Base-by-base conservation (phyloP, 2,113 vertebrate species). In the Phaetusa simplex region DNA sequence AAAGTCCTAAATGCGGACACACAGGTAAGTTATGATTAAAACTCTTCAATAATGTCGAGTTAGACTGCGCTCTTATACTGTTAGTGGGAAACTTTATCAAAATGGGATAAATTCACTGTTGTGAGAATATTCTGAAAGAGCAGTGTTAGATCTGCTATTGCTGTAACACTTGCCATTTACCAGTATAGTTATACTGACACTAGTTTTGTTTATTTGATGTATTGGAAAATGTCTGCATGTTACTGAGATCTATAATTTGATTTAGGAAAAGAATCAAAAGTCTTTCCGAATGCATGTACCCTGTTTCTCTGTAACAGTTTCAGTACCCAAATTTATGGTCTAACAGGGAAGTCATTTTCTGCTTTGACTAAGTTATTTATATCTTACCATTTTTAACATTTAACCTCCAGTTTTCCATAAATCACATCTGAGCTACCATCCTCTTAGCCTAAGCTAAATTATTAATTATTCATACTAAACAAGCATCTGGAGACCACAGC, bases 1-100 rank as follows among this genome's bases (percentile, higher is more conserved):
- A 99, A 99, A 97, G 99, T 99, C 95, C 97, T 99, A 92, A 99
- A 99, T 90, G 99, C 99, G 32, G 99, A 99, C 97, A 99, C 99
- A 15, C 99, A 99, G 99, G 99, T 99, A 71, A 97, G 97, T 32
- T 15, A 14, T 8, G 8, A 21, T 42, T 73, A 61, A 70, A 55
- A 47, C 12, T 40, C 47, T 32, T 42, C 4, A 61, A 59, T 40
- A 66, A 67, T 17, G 23, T 55, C 66, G 45, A 55, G 7, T 88
- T 66, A 70, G 64, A 47, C 7, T 29, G 13, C 2, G 5, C 24
- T 81, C 18, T 53, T 73, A 20, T 1, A 17, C 5, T 14, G 1
- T 45, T 59, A 53, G 34, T 38, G 12, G 42, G 53, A 76, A 74
- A 64, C 47, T 49, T 89, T 6, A 64, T 13, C 71, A 18, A 61